A percentile compares a stretch with the other conserved stretches of the same genome.
Evolutionary conservation across 2,797 vertebrate genomes (phyloP).

Genomic region (Enteromius paludinosus): DNA sequence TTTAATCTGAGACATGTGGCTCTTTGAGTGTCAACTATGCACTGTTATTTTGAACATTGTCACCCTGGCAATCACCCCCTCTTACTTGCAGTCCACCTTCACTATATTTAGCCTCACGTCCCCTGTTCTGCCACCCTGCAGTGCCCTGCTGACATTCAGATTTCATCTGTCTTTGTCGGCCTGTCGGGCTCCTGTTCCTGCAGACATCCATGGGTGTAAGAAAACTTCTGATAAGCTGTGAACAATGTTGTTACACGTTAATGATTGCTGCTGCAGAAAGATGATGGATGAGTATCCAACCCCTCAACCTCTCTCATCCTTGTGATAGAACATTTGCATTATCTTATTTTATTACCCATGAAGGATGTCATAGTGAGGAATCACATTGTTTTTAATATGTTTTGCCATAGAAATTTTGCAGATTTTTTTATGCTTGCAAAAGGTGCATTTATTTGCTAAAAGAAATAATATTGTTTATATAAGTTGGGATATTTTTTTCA

Average conservation of each 20-base stretch:
- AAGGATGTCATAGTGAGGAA: background rate
- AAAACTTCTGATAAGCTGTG: conserved; percentile 80
- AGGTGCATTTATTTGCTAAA: background rate
- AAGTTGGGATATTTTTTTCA: background rate
- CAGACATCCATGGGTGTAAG: conserved; percentile 72
- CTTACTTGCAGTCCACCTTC: conserved; percentile 45
- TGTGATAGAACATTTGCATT: conserved; percentile 39
- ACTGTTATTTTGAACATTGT: background rate
- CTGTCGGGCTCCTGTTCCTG: conserved; percentile 60
- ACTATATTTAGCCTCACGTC: conserved; percentile 66
- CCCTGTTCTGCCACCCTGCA: background rate
- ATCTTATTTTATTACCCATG: background rate
- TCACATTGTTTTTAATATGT: background rate
- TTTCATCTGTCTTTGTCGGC: conserved; percentile 71
- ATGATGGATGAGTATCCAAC: conserved; percentile 43
- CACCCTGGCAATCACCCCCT: conserved; percentile 54
- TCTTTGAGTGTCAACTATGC: conserved; percentile 15
- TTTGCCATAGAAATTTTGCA: too few species aligned
- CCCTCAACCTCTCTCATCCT: background rate
- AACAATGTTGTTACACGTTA: conserved; percentile 79
- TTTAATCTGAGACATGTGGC: conserved; percentile 46
- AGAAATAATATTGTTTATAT: background rate
- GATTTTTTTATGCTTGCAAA: background rate
- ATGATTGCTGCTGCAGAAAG: conserved; percentile 55
- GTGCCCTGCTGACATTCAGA: conserved; percentile 64